Evolutionary conservation across 1,140 invertebrate genomes (phyloP).

Genomic region (Diachasma alloeum): DNA sequence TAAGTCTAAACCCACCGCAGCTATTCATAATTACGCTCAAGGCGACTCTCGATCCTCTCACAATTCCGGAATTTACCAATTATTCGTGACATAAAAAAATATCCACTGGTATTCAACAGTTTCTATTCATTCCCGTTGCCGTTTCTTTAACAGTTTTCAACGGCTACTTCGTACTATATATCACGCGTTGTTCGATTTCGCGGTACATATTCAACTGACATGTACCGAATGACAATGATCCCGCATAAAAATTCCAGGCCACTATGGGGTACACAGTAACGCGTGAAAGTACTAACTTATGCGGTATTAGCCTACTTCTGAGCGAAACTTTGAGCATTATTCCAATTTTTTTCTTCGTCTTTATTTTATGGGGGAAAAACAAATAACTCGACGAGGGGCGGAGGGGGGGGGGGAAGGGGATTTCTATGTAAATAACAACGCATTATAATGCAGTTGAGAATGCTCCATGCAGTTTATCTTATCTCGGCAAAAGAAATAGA

Average conservation of each 20-base stretch:
- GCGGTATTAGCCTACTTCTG: conserved; percentile 21
- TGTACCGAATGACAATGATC: conserved; percentile 9
- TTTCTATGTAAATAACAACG: background rate
- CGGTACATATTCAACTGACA: conserved; percentile 5
- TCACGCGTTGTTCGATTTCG: background rate
- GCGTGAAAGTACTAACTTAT: conserved; percentile 21
- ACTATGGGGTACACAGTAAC: background rate
- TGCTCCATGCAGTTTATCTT: background rate
- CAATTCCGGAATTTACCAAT: no score
- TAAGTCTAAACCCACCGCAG: no score
- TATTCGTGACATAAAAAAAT: no score
- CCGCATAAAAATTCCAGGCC: conserved; percentile 19
- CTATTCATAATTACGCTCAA: no score
- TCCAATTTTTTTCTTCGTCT: background rate
- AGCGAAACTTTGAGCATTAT: conserved; percentile 9
- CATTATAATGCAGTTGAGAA: background rate
- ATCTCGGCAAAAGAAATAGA: background rate
- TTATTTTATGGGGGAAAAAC: background rate
- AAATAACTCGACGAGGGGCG: background rate
- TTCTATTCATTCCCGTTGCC: background rate
- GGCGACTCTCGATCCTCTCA: no score
- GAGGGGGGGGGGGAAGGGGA: background rate
- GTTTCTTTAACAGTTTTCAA: background rate
- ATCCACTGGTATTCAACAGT: background rate
- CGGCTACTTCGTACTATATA: background rate